phyloP scores from a whole-genome alignment of 2,113 vertebrate genomes.

The Scartelaos histophorus region DNA sequence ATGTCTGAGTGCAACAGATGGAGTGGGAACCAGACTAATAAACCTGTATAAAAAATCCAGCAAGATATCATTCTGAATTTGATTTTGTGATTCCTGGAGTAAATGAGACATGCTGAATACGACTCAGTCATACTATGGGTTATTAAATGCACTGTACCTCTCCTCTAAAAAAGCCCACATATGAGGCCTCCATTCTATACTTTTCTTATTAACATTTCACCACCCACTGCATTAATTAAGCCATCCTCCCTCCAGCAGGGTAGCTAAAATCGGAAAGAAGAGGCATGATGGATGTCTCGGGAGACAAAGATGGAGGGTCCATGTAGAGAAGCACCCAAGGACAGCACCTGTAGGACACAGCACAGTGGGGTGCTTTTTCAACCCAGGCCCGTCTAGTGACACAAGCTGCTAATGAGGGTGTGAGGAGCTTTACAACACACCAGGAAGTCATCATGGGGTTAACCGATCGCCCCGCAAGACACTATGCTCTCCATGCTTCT shows the following conservation, averaged over 20 bases:
- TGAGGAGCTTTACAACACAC: constrained; percentile 45
- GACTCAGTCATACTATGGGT: too few species aligned
- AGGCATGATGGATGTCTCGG: constrained; percentile 42
- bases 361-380: constrained; percentile 52
- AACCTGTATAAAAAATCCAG: too few species aligned
- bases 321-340: constrained; percentile 28
- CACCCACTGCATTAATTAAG: constrained; percentile 58
- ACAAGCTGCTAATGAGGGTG: constrained; percentile 60
- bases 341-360: constrained; percentile 27
- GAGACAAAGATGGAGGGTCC: constrained; percentile 44
- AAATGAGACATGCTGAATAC: too few species aligned
- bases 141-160: neutral
- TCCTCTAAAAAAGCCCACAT: neutral
- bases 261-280: constrained; percentile 30
- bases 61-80: too few species aligned
- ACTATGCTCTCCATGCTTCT: constrained; percentile 13
- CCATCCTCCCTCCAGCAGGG: constrained; percentile 40
- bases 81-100: too few species aligned
- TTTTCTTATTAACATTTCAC: constrained; percentile 57
- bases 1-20: too few species aligned
- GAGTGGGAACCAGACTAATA: too few species aligned
- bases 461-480: constrained; percentile 36
- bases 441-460: constrained; percentile 48
- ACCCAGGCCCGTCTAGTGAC: constrained; percentile 44
- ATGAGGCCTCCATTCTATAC: constrained; percentile 44